Conservation (phyloP, 2,113 vertebrate species). For the Sapajus apella region DNA sequence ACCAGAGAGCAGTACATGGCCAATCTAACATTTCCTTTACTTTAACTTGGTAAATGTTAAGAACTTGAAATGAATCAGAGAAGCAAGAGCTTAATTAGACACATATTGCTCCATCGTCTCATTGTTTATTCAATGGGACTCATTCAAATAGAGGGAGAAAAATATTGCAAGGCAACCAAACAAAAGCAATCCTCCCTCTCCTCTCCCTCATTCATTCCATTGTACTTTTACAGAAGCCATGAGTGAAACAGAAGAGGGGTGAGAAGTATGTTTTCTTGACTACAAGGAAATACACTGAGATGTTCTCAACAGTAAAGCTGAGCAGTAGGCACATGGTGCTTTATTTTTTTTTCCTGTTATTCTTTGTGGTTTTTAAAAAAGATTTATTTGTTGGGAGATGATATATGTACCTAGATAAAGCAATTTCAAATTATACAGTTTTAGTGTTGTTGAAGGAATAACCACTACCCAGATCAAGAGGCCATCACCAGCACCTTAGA, state of each 20-base stretch:
- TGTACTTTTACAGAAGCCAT: not conserved
- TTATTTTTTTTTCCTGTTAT: not conserved
- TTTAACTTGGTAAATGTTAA: not conserved
- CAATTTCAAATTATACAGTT: not conserved
- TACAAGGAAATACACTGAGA: not conserved
- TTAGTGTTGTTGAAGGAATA: not conserved
- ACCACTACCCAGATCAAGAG: not conserved
- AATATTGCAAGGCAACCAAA: not conserved
- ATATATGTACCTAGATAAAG: not conserved
- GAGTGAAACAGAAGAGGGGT: not conserved
- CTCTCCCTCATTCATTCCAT: not conserved
- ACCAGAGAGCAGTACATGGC: not conserved
- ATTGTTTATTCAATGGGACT: conserved; percentile 41
- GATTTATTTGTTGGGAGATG: not conserved
- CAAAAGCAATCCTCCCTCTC: not conserved
- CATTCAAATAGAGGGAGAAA: not conserved
- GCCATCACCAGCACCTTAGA: not conserved
- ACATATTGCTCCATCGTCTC: not conserved
- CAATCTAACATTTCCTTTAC: not conserved
- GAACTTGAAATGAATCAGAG: conserved; percentile 25
- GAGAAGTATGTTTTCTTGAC: not conserved
- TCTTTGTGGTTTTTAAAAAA: not conserved
- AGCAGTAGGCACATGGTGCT: not conserved
- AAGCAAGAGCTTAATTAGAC: conserved; percentile 10
- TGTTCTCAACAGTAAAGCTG: not conserved